Conservation (phyloP, 2,888 invertebrate species). For the Cremastinae sp. region DNA sequence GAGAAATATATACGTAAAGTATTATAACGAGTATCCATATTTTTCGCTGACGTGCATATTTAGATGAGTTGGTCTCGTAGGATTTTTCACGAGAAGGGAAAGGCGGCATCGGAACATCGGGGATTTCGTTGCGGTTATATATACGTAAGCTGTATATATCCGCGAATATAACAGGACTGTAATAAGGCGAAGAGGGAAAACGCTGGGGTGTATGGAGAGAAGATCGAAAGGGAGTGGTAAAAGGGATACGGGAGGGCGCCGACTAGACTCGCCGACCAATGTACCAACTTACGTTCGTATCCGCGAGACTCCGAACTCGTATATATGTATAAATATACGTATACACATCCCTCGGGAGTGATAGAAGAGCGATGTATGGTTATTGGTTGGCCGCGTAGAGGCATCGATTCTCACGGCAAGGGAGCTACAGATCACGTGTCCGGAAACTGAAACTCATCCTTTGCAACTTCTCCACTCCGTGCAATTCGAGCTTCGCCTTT, state of each 20-base stretch:
- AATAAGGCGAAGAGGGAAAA: conserved; percentile 63
- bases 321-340: conserved; percentile 32
- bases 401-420: conserved; percentile 80
- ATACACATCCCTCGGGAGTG: conserved; percentile 75
- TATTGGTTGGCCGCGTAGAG: conserved; percentile 77
- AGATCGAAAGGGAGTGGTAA: conserved; percentile 53
- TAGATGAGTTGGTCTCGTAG: neutral
- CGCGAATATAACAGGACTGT: conserved; percentile 55
- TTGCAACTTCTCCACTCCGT: conserved; percentile 53
- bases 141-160: conserved; percentile 15
- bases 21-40: conserved; percentile 13
- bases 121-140: conserved; percentile 25
- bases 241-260: conserved; percentile 58
- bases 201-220: conserved; percentile 35
- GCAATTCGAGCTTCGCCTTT: conserved; percentile 45
- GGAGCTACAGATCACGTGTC: conserved; percentile 78
- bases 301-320: conserved; percentile 5
- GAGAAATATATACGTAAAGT: too few species aligned
- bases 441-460: conserved; percentile 77
- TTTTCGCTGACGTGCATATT: neutral
- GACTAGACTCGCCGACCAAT: conserved; percentile 50
- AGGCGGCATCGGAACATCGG: conserved; percentile 18
- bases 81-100: conserved; percentile 26
- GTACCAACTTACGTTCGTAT: conserved; percentile 44
- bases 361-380: conserved; percentile 79